Percentiles rank a stretch among this genome's conserved stretches.
Conservation (phyloP, 2,888 invertebrate genomes). For the Pterobdella sp. region DNA sequence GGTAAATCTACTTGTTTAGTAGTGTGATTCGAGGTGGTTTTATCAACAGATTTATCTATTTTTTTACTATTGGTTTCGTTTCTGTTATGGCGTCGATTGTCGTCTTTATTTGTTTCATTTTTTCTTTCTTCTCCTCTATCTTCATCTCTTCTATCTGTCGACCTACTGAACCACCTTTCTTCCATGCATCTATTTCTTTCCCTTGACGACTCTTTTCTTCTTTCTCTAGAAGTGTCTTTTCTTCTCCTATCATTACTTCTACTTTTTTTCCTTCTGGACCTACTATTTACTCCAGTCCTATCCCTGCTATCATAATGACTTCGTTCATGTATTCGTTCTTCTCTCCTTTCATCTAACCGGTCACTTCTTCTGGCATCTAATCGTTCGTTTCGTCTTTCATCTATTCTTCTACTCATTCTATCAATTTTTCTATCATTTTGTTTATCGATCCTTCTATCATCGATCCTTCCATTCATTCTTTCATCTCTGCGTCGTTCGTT, state of each 20-base stretch:
- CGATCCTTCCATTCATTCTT: neutral
- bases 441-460: neutral
- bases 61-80: neutral
- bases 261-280: slow-evolving; percentile 7
- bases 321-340: neutral
- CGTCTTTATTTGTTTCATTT: neutral
- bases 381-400: neutral
- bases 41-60: no score
- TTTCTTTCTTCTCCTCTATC: slow-evolving; percentile 11
- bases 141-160: neutral
- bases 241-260: neutral
- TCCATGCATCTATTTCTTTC: neutral
- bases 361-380: neutral
- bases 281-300: neutral
- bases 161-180: slow-evolving; percentile 4
- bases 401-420: neutral
- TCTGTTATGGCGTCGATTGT: neutral
- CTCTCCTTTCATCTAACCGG: neutral
- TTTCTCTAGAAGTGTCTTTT: neutral
- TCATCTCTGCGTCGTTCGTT: neutral
- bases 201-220: neutral
- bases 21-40: no score
- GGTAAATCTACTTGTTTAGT: no score
- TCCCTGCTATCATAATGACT: neutral
- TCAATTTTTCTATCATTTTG: neutral